phyloP scores from a whole-genome alignment of 2,888 invertebrate species.

The Parnassius smintheus region DNA sequence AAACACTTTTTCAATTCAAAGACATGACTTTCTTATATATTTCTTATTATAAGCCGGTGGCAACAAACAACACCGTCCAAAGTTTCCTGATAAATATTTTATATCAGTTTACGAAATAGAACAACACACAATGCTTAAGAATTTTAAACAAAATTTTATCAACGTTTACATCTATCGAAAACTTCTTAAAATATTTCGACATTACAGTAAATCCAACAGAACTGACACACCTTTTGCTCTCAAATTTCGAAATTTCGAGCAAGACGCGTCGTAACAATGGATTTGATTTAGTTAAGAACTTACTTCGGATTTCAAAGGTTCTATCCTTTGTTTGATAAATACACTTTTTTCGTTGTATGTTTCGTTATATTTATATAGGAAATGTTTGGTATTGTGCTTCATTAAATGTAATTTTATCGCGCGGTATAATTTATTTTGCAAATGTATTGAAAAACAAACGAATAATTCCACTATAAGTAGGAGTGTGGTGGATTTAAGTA shows the following conservation, averaged over 20 bases:
- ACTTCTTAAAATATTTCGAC: conserved; percentile 15
- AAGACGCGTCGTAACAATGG: conserved; percentile 19
- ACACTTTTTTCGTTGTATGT: not conserved
- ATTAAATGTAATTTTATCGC: no score
- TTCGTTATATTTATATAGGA: no score
- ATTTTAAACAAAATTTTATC: conserved; percentile 5
- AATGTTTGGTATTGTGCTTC: no score
- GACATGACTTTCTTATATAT: not conserved
- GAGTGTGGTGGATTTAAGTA: no score
- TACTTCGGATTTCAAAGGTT: conserved; percentile 20
- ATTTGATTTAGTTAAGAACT: conserved; percentile 24
- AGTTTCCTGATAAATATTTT: not conserved
- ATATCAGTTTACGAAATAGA: not conserved
- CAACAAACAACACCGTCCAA: not conserved
- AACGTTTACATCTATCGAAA: conserved; percentile 4
- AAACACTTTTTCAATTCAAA: no score
- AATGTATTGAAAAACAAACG: no score
- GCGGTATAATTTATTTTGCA: no score
- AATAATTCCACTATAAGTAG: no score
- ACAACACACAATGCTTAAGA: not conserved
- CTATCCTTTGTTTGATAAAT: conserved; percentile 17
- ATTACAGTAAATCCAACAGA: conserved; percentile 29
- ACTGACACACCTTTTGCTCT: conserved; percentile 28
- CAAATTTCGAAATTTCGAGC: conserved; percentile 30
- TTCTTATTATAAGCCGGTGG: conserved; percentile 1